Evolutionary conservation across 2,113 vertebrate species (phyloP).

Genomic region (Tragelaphus imberbis): DNA sequence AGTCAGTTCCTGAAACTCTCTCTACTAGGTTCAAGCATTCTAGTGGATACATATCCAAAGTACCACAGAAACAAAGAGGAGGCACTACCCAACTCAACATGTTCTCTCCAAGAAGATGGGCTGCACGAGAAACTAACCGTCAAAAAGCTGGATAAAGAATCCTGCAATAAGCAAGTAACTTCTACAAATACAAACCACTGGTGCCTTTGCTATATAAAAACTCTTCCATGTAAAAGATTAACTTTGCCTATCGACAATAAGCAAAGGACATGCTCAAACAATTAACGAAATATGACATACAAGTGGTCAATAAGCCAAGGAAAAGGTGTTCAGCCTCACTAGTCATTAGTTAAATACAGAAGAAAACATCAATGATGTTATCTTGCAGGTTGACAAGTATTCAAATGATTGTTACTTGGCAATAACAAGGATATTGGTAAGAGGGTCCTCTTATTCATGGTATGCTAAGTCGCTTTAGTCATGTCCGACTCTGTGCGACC

Average conservation of each 20-base stretch:
- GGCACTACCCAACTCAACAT: background rate
- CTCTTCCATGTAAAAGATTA: background rate
- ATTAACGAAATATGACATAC: background rate
- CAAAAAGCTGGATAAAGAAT: background rate
- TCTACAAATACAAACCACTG: background rate
- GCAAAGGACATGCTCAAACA: background rate
- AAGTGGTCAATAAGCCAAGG: background rate
- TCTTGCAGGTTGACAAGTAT: background rate
- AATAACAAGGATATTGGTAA: background rate
- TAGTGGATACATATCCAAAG: background rate
- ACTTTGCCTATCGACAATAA: background rate
- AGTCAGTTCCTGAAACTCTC: background rate
- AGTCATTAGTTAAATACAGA: background rate
- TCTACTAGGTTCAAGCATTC: background rate
- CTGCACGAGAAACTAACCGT: background rate
- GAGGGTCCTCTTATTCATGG: background rate
- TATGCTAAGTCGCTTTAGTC: too few relatives aligned
- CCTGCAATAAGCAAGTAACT: background rate
- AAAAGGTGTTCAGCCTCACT: background rate
- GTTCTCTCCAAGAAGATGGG: background rate
- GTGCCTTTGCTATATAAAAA: background rate
- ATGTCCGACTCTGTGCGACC: too few relatives aligned
- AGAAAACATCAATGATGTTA: background rate
- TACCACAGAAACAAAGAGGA: background rate
- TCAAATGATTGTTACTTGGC: background rate